Percentiles rank a stretch among this genome's conserved stretches.
Evolutionary conservation across 2,113 vertebrate species (phyloP).

Genomic region (Acrocephalus arundinaceus): DNA sequence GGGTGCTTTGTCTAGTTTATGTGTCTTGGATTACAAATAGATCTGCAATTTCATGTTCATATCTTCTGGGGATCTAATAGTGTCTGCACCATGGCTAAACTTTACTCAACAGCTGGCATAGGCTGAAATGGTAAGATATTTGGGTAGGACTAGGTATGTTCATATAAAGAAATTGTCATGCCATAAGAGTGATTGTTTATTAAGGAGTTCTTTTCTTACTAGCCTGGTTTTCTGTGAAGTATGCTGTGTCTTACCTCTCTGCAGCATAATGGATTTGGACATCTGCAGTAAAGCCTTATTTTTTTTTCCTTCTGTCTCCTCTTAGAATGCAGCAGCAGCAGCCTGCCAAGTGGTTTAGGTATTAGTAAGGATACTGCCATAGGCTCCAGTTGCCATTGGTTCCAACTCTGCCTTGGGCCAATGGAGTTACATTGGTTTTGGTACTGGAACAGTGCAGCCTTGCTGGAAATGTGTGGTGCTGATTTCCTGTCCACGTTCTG

Average conservation of each 20-base stretch:
- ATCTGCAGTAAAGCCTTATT: not conserved
- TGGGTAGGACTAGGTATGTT: not conserved
- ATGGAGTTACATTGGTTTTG: not conserved
- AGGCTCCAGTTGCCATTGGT: not conserved
- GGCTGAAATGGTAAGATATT: not conserved
- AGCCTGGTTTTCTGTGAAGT: not conserved
- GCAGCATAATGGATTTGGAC: not conserved
- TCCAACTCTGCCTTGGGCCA: not conserved
- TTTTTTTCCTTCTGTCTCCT: not conserved
- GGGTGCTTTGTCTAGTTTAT: not conserved
- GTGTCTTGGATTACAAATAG: not conserved
- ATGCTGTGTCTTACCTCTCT: not conserved
- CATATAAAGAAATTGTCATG: not conserved
- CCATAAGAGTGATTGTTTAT: not conserved
- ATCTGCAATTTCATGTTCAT: not conserved
- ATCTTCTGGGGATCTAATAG: not conserved
- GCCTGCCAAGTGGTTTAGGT: not conserved
- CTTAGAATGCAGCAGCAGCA: not conserved
- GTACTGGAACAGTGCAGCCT: not conserved
- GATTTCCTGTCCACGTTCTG: not conserved
- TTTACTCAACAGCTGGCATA: not conserved
- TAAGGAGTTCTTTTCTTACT: not conserved
- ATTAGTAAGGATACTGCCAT: not conserved
- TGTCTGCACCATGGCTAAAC: not conserved
- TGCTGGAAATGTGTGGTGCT: not conserved